phyloP scores from a whole-genome alignment of 2,888 invertebrate genomes.

The Ectropis crepuscularia region DNA sequence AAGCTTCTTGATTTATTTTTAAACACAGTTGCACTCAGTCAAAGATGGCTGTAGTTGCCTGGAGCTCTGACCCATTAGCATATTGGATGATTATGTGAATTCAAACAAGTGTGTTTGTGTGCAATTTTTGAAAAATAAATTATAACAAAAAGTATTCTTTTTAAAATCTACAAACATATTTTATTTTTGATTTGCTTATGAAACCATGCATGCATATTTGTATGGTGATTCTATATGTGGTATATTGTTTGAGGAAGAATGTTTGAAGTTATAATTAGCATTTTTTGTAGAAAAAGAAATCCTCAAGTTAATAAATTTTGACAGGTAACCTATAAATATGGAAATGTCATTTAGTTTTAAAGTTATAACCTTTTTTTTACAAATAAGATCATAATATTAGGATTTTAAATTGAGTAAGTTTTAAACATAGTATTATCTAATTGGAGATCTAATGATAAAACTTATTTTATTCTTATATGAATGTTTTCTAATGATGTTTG shows the following conservation, averaged over 20 bases:
- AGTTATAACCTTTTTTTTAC: conserved; percentile 2
- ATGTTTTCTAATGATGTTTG: too few relatives aligned
- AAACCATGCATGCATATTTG: conserved; percentile 10
- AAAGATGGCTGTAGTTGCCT: conserved; percentile 75
- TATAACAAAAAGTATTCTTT: conserved; percentile 14
- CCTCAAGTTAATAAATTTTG: conserved; percentile 48
- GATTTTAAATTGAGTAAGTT: too few relatives aligned
- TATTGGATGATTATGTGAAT: conserved; percentile 36
- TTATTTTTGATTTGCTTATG: background rate
- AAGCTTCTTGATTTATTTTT: conserved; percentile 71
- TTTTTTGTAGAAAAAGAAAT: conserved; percentile 30
- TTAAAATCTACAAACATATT: conserved; percentile 5
- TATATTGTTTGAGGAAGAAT: background rate
- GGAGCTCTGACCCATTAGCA: conserved; percentile 50
- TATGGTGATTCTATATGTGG: conserved; percentile 4
- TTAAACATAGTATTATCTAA: too few relatives aligned
- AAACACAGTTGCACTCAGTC: conserved; percentile 66
- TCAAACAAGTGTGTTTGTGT: conserved; percentile 36
- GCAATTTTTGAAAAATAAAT: conserved; percentile 40
- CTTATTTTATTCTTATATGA: too few relatives aligned
- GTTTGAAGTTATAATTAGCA: background rate
- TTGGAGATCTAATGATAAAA: too few relatives aligned
- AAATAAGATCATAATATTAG: background rate
- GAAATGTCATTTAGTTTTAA: conserved; percentile 49
- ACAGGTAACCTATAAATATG: conserved; percentile 66